Evolutionary conservation across 1,140 invertebrate genomes (phyloP).

Genomic region (Lucilia cuprina): DNA sequence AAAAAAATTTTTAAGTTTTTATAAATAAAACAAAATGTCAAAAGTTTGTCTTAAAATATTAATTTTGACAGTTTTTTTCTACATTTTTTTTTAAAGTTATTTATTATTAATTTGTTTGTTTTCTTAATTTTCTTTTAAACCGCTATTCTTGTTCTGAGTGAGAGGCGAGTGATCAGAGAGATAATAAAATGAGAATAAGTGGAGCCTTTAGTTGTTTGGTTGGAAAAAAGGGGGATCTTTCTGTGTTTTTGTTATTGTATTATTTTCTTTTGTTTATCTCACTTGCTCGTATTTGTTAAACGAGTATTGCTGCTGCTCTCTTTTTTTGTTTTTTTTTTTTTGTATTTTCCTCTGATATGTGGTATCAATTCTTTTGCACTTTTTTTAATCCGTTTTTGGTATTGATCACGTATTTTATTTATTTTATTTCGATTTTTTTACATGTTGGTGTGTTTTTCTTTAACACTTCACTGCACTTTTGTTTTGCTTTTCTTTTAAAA

Average conservation of each 20-base stretch:
- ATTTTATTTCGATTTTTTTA: slow-evolving; percentile 1
- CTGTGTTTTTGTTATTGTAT: background rate
- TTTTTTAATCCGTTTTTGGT: slow-evolving; percentile 32
- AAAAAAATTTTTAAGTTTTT: background rate
- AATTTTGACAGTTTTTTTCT: slow-evolving; percentile 10
- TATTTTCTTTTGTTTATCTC: background rate
- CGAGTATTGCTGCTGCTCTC: background rate
- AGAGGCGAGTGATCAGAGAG: background rate
- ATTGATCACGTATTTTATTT: slow-evolving; percentile 8
- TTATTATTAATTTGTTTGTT: slow-evolving; percentile 20
- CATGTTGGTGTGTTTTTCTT: slow-evolving; percentile 20
- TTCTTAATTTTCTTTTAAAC: slow-evolving; percentile 26
- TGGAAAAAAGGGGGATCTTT: background rate
- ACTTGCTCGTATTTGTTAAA: background rate
- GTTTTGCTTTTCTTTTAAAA: background rate
- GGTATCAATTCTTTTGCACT: slow-evolving; percentile 24
- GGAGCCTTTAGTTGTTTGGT: background rate
- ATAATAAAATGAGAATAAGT: background rate
- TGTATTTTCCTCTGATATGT: background rate
- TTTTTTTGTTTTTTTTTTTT: background rate
- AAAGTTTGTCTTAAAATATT: background rate
- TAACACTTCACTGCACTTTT: slow-evolving; percentile 28
- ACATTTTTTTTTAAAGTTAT: background rate
- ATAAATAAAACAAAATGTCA: too few relatives aligned
- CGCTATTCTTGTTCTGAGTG: slow-evolving; percentile 15